Evolutionary conservation across 2,888 invertebrate genomes (phyloP).

Genomic region (Eustalomyia histrio): DNA sequence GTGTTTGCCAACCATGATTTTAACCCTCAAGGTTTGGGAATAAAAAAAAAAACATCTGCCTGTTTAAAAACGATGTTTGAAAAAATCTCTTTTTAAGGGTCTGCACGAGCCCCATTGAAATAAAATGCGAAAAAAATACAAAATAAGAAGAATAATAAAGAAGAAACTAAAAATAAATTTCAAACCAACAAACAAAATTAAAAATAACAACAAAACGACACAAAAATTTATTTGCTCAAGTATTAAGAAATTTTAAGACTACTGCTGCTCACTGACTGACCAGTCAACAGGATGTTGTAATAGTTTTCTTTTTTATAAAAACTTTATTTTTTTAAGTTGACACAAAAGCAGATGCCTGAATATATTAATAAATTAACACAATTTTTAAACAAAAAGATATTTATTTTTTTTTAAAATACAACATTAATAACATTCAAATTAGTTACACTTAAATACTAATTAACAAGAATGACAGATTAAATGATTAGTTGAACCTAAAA

Average conservation of each 20-base stretch:
- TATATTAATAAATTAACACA: conserved; percentile 39
- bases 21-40: background rate
- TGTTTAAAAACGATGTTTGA: background rate
- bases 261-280: background rate
- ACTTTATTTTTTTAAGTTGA: background rate
- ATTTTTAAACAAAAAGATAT: conserved; percentile 9
- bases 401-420: background rate
- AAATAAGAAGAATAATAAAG: background rate
- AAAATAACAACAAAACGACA: background rate
- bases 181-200: background rate
- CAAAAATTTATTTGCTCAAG: background rate
- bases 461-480: background rate
- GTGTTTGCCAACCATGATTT: too few species aligned
- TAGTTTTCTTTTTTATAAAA: background rate
- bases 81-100: background rate
- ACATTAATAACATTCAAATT: background rate
- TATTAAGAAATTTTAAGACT: background rate
- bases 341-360: background rate
- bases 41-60: background rate
- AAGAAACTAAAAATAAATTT: background rate
- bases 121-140: background rate
- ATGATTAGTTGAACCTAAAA: background rate
- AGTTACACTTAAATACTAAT: background rate
- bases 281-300: background rate
- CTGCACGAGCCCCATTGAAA: background rate